These are phyloP conservation scores for Philhelius pedissequus DNA, from an alignment of 2,888 invertebrate genomes.

Conservation along the genomic window DNA sequence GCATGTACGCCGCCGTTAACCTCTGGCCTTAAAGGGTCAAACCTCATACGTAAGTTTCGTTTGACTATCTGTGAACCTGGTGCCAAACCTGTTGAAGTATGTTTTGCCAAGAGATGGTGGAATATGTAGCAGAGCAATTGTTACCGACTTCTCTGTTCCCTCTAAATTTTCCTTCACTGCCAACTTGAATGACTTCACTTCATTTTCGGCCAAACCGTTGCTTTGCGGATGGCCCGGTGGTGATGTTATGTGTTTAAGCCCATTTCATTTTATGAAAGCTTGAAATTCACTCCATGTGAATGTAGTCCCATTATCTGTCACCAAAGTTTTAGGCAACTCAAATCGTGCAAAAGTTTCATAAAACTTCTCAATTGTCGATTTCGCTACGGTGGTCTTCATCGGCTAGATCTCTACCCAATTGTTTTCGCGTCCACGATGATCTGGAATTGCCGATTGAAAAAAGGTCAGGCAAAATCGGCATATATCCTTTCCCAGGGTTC, in stretches of 20 bases:
- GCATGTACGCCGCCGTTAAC: background rate
- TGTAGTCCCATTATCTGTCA: constrained; percentile 9
- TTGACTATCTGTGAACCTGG: background rate
- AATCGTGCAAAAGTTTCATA: background rate
- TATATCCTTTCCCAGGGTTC: background rate
- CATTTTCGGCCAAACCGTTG: constrained; percentile 6
- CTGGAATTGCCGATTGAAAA: constrained; percentile 1
- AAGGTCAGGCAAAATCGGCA: too few species aligned
- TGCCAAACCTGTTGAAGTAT: background rate
- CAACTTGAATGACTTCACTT: background rate
- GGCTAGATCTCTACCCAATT: constrained; percentile 1
- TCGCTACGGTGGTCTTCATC: background rate
- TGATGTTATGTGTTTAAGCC: background rate
- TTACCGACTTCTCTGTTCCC: background rate
- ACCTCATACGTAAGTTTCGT: background rate
- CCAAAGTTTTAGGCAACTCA: constrained; percentile 14
- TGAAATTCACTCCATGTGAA: background rate
- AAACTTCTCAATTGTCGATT: background rate
- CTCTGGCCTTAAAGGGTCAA: background rate
- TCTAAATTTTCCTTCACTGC: background rate
- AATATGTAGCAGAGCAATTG: background rate
- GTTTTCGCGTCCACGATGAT: background rate
- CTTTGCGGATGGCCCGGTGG: constrained; percentile 4
- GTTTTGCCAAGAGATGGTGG: background rate
- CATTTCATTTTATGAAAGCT: background rate